phyloP scores from a whole-genome alignment of 2,113 vertebrate genomes.

The Pelmatolapia mariae region DNA sequence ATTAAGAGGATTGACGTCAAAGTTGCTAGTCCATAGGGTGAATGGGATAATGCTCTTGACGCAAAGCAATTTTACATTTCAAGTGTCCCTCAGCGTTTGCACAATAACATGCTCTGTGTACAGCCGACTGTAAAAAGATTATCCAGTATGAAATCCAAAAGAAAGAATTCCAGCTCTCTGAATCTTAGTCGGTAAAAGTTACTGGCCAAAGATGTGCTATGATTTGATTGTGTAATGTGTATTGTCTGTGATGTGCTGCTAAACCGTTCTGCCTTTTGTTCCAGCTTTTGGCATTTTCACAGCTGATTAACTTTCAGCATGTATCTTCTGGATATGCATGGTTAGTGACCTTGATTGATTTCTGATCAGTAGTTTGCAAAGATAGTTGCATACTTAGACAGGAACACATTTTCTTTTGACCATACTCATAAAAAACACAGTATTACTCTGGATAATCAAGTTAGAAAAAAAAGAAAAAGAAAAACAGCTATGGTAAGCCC shows the following conservation, averaged over 20 bases:
- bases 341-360: neutral
- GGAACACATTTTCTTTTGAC: neutral
- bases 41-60: slow-evolving; percentile 22
- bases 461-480: neutral
- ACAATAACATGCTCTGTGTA: slow-evolving; percentile 19
- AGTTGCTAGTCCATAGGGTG: neutral
- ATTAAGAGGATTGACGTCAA: slow-evolving; percentile 41
- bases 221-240: neutral
- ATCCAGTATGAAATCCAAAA: neutral
- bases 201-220: neutral
- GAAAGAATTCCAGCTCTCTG: neutral
- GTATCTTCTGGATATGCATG: neutral
- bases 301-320: neutral
- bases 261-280: neutral
- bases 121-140: neutral
- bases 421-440: neutral
- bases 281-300: neutral
- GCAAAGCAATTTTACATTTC: neutral
- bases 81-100: neutral
- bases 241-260: neutral
- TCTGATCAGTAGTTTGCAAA: neutral
- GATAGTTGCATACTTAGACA: neutral
- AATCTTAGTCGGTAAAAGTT: neutral
- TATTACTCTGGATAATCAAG: neutral
- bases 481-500: neutral